Evolutionary conservation across 2,113 vertebrate species (phyloP), one percentile per base, ranked within the genome.

Genomic region (Myotis yumanensis): DNA sequence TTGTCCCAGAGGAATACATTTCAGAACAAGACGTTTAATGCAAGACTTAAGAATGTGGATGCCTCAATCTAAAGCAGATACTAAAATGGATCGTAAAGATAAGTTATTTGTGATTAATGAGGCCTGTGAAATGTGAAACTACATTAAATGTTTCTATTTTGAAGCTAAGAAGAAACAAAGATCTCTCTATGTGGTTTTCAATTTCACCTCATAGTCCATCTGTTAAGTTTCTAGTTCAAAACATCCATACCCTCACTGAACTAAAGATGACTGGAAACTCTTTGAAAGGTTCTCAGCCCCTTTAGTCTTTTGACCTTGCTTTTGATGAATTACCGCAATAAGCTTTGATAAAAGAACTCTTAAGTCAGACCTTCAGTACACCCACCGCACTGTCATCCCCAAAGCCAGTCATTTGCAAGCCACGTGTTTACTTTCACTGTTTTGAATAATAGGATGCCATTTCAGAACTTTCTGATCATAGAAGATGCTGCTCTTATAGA

Each of bases 101-200:
- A 32, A 32, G 30, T 17, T 66, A 66, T 32, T 66, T n/a, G 64
- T 68, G 64, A 68, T 68, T 16, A 17, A 68, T n/a, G 64, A 99
- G 99, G 99, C 99, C 54, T 99, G 99, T 97, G 99, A 99, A 98
- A 99, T 99, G 88, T 99, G 99, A 97, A 99, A 99, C 97, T 99
- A 99, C 98, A 99, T 99, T 97, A 99, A 99, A 71, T 99, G 99
- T 97, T 98, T 99, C 75, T 99, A 99, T 97, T 99, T 99, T 97
- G 99, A 99, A 98, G 99, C 99, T 32, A 99, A 99, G 98, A 99
- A 99, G 97, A 99, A 99, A 90, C 99, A 99, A 99, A 95, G 99
- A 99, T 97, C 98, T 99, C 15, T 99, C 99, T 68, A 98, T 99
- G 99, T 99, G 99, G 99, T 95, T 99, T 97, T 98, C 99, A 57